Percentiles rank a stretch among this genome's conserved stretches.
phyloP scores from a whole-genome alignment of 2,888 invertebrate genomes.

The Automeris io region DNA sequence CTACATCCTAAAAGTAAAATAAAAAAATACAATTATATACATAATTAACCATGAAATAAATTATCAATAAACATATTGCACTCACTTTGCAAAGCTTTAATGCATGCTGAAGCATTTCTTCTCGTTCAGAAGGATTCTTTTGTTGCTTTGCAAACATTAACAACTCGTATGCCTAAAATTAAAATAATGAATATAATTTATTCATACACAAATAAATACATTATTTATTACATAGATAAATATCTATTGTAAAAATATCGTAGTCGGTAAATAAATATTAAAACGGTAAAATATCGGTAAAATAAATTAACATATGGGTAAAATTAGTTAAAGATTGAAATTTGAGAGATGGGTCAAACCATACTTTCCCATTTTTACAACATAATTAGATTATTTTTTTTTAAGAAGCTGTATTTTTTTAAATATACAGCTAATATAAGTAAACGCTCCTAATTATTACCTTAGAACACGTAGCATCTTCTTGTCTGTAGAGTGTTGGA shows the following conservation, averaged over 20 bases:
- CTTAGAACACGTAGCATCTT: constrained; percentile 97
- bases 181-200: constrained; percentile 2
- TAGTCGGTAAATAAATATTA: too few species aligned
- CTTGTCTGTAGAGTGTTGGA: constrained; percentile 94
- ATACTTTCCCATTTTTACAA: too few species aligned
- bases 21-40: not conserved
- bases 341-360: too few species aligned
- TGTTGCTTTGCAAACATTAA: constrained; percentile 87
- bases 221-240: too few species aligned
- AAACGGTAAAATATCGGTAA: too few species aligned
- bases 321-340: too few species aligned
- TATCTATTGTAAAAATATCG: too few species aligned
- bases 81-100: constrained; percentile 87
- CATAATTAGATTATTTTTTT: too few species aligned
- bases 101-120: constrained; percentile 86
- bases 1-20: constrained; percentile 79
- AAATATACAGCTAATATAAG: not conserved
- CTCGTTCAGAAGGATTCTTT: constrained; percentile 84
- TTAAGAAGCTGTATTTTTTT: too few species aligned
- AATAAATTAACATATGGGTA: too few species aligned
- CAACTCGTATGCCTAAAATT: constrained; percentile 88
- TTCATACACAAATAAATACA: not conserved
- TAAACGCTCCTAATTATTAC: constrained; percentile 60
- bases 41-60: not conserved
- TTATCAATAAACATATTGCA: constrained; percentile 4